Evolutionary conservation across 2,113 vertebrate genomes (phyloP), one percentile per base, ranked within the genome.

Genomic region (Rhinopomastus cyanomelas): DNA sequence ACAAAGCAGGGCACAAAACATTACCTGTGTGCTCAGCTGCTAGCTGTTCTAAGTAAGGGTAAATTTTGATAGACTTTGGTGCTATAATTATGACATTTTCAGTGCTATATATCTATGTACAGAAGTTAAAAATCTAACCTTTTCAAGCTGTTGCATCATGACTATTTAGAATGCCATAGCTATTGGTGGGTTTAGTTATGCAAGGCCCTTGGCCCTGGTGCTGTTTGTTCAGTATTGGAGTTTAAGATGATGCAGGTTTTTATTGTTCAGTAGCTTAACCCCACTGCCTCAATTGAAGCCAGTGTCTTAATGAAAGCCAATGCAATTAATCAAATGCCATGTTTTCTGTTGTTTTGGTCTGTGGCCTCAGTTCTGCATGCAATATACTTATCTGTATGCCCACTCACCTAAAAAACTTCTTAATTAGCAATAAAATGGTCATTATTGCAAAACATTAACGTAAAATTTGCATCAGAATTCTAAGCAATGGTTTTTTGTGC

Each of bases 101-200:
- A 53, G 10, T 4, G 3, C 8, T 65, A 0, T 23, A 0, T 75
- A 3, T 69, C 20, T 62, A 1, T 39, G 21, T 61, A 37, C 13
- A 6, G 23, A 20, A 0, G 3, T 60, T 23, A 16, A 60, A 53
- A 73, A 23, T 8, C 2, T 9, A 17, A 19, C 3, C 49, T 59
- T 30, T 53, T 57, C 12, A 29, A 1, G 3, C 76, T n/a, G n/a
- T n/a, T 42, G 15, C 9, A 34, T 9, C 9, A 67, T 12, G 5
- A 61, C 3, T 29, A 82, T 42, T 69, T 36, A 18, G 4, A 61
- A 36, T 39, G 11, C 2, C 30, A 2, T 29, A 6, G 32, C 7
- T 83, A 93, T 74, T 80, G 22, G 21, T 81, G 26, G 5, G 5
- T 34, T 68, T 55, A 61, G 8, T 42, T 64, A 23, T 2, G 4